Evolutionary conservation across 2,113 vertebrate species (phyloP), one percentile per base, ranked within the genome.

Genomic region (Gymnarchus niloticus): DNA sequence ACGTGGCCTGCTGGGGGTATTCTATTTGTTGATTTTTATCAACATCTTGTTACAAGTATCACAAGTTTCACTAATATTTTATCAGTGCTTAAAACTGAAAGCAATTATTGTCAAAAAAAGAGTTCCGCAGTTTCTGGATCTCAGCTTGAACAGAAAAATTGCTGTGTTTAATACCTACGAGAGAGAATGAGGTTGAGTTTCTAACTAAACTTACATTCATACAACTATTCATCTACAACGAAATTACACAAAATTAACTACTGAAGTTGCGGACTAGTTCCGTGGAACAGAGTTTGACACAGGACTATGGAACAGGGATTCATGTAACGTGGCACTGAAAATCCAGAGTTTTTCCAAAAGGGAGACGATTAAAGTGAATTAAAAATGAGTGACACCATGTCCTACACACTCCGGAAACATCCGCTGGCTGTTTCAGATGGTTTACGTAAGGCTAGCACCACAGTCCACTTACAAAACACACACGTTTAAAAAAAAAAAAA

Each of bases 401-500:
- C 46, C 51, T 65, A 25, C 14, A 21, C 49, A 82, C 51, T 82
- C 25, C 51, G 21, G 51, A 56, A 82, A 82, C 28, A 82, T 54
- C 25, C 80, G 37, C 51, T 56, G 80, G 80, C 51, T 21, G 56
- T 82, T 82, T 28, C 48, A 78, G 14, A n/a, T 82, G 51, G 9
- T 48, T 78, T 54, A 82, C 28, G 12, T 25, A 49, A 49, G 37
- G 82, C 21, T 57, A 14, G 33, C 52, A 56, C 37, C 52, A 57
- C 10, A 57, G 25, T 83, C 19, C 3, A 21, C 82, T 57, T 56
- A 57, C 41, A 59, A 44, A 17, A 57, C 33, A 44, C 44, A 82
- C 44, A 23, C 48, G n/a, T 81, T 81, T 49, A 81, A 81, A 54
- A 82, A 33, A 82, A 81, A 81, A 81, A 54, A 82, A 33, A 82